Evolutionary conservation across 2,888 invertebrate species (phyloP).

Genomic region (Ariolimax columbianus): DNA sequence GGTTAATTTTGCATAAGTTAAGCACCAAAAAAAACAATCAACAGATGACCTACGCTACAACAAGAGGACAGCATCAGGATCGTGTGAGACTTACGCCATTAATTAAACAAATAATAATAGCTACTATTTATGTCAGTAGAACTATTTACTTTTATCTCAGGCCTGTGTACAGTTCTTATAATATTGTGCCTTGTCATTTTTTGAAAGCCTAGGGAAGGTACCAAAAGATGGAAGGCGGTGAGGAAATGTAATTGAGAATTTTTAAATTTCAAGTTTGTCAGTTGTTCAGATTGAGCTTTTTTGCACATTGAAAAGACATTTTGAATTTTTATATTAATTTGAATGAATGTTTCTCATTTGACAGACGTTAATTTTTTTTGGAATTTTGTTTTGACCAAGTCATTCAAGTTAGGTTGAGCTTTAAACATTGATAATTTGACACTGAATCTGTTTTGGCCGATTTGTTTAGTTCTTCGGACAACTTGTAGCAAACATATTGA

Average conservation of each 20-base stretch:
- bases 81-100: too few relatives aligned
- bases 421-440: background rate
- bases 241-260: conserved; percentile 52
- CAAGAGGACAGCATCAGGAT: too few relatives aligned
- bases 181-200: background rate
- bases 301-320: background rate
- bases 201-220: conserved; percentile 50
- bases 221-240: conserved; percentile 53
- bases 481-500: background rate
- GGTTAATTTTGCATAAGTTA: too few relatives aligned
- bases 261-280: conserved; percentile 15
- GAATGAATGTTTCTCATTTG: background rate
- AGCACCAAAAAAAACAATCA: too few relatives aligned
- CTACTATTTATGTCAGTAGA: too few relatives aligned
- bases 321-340: background rate
- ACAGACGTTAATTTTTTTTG: conserved; percentile 1
- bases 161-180: background rate
- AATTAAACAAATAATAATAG: too few relatives aligned
- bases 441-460: conserved; percentile 25
- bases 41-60: too few relatives aligned
- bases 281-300: background rate
- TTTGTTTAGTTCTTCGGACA: background rate
- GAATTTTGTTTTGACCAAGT: background rate
- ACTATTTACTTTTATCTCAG: too few relatives aligned
- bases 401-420: background rate